phyloP scores from a whole-genome alignment of 1,140 invertebrate genomes.

The Platorchestia sp. region DNA sequence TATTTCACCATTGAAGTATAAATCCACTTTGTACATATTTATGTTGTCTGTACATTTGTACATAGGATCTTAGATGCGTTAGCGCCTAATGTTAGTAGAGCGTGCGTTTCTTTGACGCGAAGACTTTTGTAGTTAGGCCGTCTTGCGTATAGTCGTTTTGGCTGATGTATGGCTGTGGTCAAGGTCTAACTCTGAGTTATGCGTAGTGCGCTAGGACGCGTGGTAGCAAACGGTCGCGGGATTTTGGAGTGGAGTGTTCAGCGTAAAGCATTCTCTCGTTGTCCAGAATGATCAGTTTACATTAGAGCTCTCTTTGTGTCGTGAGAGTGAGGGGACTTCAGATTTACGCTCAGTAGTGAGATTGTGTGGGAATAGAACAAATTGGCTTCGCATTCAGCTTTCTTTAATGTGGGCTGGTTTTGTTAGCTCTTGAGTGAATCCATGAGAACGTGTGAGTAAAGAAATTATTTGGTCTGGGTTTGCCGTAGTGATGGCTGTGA shows the following conservation, averaged over 20 bases:
- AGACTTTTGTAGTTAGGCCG: background rate
- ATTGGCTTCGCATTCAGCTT: background rate
- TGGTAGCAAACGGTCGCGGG: background rate
- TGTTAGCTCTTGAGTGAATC: background rate
- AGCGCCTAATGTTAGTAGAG: background rate
- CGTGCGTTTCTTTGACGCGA: background rate
- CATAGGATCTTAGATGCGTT: background rate
- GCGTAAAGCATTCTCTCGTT: background rate
- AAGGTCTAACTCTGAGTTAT: background rate
- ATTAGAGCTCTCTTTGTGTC: no score
- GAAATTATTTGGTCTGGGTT: background rate
- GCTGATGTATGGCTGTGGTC: background rate
- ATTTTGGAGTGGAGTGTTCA: background rate
- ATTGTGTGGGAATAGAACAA: no score
- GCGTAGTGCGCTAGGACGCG: background rate
- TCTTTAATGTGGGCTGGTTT: background rate
- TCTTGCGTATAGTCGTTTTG: background rate
- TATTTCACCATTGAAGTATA: background rate
- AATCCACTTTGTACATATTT: background rate
- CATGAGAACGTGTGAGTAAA: background rate
- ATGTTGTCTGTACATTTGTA: background rate
- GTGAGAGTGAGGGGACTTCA: no score
- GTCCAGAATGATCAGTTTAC: background rate
- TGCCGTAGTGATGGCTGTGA: background rate
- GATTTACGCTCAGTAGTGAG: no score